Conservation (phyloP, 1,140 invertebrate genomes). For the Lerema accius region DNA sequence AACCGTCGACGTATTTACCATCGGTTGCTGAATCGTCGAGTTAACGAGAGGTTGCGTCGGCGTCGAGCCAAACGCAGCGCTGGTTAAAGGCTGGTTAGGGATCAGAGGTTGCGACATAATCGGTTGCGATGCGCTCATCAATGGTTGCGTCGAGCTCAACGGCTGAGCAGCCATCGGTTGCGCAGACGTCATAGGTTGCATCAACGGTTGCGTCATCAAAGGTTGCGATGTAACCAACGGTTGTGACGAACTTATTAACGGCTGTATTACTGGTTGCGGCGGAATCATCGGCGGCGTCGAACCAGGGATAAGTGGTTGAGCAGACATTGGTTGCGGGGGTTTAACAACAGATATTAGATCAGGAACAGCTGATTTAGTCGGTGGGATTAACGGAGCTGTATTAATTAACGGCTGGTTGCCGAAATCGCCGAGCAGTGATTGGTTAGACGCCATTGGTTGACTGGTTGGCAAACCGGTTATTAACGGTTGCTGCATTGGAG, state of each 20-base stretch:
- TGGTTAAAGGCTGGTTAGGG: constrained; percentile 13
- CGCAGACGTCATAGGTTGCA: constrained; percentile 6
- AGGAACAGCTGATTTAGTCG: constrained; percentile 60
- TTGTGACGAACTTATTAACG: constrained; percentile 23
- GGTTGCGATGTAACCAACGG: constrained; percentile 26
- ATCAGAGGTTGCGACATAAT: constrained; percentile 38
- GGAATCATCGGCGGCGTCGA: constrained; percentile 4
- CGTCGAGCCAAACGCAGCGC: too few relatives aligned
- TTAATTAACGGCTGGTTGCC: constrained; percentile 37
- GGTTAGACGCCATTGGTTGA: constrained; percentile 37
- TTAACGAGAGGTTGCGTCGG: constrained; percentile 40
- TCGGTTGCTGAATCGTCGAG: constrained; percentile 36
- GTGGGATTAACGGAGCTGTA: constrained; percentile 40
- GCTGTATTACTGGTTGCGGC: constrained; percentile 32
- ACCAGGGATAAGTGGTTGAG: constrained; percentile 36
- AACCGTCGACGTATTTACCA: constrained; percentile 40
- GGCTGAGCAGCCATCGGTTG: constrained; percentile 2
- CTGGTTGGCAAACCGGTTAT: constrained; percentile 46
- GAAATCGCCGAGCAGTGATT: constrained; percentile 51
- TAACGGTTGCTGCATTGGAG: constrained; percentile 56
- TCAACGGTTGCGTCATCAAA: constrained; percentile 21
- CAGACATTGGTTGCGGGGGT: constrained; percentile 48
- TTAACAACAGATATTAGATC: constrained; percentile 73
- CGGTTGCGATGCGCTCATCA: constrained; percentile 34
- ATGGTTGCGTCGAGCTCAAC: constrained; percentile 8